Percentiles rank a stretch among this genome's conserved stretches.
Evolutionary conservation across 2,888 invertebrate species (phyloP).

Genomic region (Craniophora ligustri): DNA sequence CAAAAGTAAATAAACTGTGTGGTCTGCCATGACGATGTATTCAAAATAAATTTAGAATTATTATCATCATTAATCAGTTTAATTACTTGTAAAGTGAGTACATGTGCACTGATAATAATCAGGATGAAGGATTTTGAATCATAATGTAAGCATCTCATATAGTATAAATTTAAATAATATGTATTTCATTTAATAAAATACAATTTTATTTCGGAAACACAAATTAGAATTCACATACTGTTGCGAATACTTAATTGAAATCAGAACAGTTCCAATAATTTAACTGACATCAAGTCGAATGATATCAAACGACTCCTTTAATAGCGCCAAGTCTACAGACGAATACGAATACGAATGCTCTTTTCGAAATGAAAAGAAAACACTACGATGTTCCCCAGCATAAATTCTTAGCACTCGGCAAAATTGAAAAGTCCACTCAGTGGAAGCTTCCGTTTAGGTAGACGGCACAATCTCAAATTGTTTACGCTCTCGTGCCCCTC

Average conservation of each 20-base stretch:
- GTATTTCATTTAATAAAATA: too few relatives aligned
- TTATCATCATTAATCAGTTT: too few relatives aligned
- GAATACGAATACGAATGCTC: constrained; percentile 68
- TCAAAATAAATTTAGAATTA: too few relatives aligned
- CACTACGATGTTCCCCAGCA: constrained; percentile 71
- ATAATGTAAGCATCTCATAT: too few relatives aligned
- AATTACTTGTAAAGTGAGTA: too few relatives aligned
- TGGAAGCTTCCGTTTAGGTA: constrained; percentile 74
- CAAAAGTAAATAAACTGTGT: too few relatives aligned
- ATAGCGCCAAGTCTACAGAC: constrained; percentile 50
- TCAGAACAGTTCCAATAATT: constrained; percentile 46
- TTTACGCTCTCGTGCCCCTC: constrained; percentile 76
- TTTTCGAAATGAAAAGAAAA: constrained; percentile 83
- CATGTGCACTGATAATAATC: too few relatives aligned
- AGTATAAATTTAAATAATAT: too few relatives aligned
- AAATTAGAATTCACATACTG: too few relatives aligned
- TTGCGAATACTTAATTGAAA: constrained; percentile 11
- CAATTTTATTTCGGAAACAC: too few relatives aligned
- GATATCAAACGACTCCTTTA: constrained; percentile 53
- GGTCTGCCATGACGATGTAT: too few relatives aligned
- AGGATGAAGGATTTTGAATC: too few relatives aligned
- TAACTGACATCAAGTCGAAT: constrained; percentile 41
- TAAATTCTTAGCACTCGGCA: constrained; percentile 82
- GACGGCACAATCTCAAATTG: constrained; percentile 78
- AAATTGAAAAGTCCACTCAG: constrained; percentile 85